These are phyloP conservation scores for Bufo gargarizans DNA, from an alignment of 2,113 vertebrate species.

Conservation along the genomic window DNA sequence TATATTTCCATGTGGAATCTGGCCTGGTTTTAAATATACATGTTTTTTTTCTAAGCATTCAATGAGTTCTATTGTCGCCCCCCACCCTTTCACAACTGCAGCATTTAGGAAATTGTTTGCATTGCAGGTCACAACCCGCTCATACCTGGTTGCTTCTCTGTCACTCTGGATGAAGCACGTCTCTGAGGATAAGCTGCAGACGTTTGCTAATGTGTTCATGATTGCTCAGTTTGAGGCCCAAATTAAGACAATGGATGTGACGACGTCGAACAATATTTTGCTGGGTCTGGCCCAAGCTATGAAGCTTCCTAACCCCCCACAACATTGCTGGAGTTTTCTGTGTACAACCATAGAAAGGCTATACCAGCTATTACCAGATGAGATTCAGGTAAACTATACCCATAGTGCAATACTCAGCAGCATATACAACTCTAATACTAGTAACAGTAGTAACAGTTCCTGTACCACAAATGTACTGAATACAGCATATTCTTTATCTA, in stretches of 20 bases:
- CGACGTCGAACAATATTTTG: constrained; percentile 76
- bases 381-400: constrained; percentile 77
- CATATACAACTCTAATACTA: background rate
- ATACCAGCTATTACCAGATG: constrained; percentile 82
- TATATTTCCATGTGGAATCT: background rate
- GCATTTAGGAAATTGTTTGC: constrained; percentile 47
- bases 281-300: constrained; percentile 84
- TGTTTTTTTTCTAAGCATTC: background rate
- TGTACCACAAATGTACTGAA: too few relatives aligned
- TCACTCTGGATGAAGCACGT: constrained; percentile 89
- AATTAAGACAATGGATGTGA: constrained; percentile 55
- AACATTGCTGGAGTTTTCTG: constrained; percentile 83
- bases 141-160: constrained; percentile 77
- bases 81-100: background rate
- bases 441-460: too few relatives aligned
- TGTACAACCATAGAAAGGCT: constrained; percentile 80
- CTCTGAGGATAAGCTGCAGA: constrained; percentile 86
- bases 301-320: constrained; percentile 82
- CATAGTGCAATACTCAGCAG: background rate
- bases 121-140: constrained; percentile 77
- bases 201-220: constrained; percentile 78
- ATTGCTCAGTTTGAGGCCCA: constrained; percentile 77
- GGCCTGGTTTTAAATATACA: background rate
- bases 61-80: background rate
- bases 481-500: background rate